Evolutionary conservation across 2,888 invertebrate genomes (phyloP).

Genomic region (Pasiphila rectangulata): DNA sequence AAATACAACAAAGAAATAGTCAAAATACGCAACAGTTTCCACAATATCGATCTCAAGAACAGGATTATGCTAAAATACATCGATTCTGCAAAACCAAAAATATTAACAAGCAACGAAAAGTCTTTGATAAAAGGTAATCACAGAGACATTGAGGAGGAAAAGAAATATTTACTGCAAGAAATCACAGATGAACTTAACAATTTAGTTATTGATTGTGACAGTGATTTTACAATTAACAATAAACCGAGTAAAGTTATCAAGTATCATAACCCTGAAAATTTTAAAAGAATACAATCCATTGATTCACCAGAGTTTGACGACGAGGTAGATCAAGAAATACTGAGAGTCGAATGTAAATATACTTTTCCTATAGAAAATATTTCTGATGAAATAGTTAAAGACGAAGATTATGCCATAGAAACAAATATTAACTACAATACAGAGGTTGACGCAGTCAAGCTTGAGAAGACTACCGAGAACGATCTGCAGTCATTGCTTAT

Average conservation of each 20-base stretch:
- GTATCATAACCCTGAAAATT: slow-evolving; percentile 27
- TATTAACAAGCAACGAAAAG: slow-evolving; percentile 31
- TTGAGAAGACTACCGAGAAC: slow-evolving; percentile 27
- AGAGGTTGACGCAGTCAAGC: slow-evolving; percentile 1
- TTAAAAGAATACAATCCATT: slow-evolving; percentile 21
- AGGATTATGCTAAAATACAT: slow-evolving; percentile 48
- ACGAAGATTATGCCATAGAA: slow-evolving; percentile 13
- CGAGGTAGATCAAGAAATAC: slow-evolving; percentile 36
- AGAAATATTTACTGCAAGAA: slow-evolving; percentile 41
- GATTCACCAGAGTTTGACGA: slow-evolving; percentile 32
- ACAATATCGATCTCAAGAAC: slow-evolving; percentile 56
- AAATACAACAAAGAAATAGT: slow-evolving; percentile 56
- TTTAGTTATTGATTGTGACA: slow-evolving; percentile 50
- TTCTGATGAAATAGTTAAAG: slow-evolving; percentile 14
- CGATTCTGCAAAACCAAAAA: slow-evolving; percentile 35
- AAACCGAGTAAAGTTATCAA: slow-evolving; percentile 38
- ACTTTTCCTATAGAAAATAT: slow-evolving; percentile 22
- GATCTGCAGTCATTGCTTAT: slow-evolving; percentile 61
- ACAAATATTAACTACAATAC: slow-evolving; percentile 16
- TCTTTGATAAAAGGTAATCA: slow-evolving; percentile 37
- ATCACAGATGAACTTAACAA: slow-evolving; percentile 41
- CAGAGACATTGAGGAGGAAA: slow-evolving; percentile 38
- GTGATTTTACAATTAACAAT: slow-evolving; percentile 50
- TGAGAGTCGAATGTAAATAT: slow-evolving; percentile 41
- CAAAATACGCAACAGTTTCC: slow-evolving; percentile 55